Percentiles rank a stretch among this genome's conserved stretches.
phyloP scores from a whole-genome alignment of 2,797 vertebrate species.

The Muraenolepis orangiensis region DNA sequence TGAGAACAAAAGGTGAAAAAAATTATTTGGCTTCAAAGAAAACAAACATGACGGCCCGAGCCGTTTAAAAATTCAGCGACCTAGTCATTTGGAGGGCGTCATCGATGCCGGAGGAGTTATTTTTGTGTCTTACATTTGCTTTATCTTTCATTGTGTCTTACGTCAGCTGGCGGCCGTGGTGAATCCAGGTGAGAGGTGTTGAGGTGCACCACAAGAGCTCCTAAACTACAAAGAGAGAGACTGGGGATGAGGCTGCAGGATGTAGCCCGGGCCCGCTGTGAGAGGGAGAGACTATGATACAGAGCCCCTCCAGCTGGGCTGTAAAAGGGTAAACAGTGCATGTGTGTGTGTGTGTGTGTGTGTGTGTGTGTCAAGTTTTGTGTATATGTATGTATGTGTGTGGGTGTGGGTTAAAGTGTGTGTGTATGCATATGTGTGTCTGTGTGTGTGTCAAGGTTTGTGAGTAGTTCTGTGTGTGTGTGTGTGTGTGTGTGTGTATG shows the following conservation, averaged over 20 bases:
- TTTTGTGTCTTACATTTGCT: not conserved
- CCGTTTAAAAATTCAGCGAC: too few relatives aligned
- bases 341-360: not conserved
- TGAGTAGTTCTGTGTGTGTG: not conserved
- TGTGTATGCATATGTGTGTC: too few relatives aligned
- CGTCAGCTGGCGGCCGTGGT: constrained; percentile 25
- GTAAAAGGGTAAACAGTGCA: not conserved
- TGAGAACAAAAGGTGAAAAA: too few relatives aligned
- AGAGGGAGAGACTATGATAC: constrained; percentile 17
- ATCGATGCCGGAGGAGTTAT: too few relatives aligned
- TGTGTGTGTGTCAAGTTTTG: constrained; percentile 1
- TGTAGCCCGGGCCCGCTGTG: constrained; percentile 35
- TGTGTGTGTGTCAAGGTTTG: not conserved
- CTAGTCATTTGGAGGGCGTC: too few relatives aligned
- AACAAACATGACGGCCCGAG: too few relatives aligned
- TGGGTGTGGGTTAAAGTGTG: too few relatives aligned
- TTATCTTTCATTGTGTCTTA: constrained; percentile 45
- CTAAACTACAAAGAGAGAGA: constrained; percentile 32
- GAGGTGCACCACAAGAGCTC: constrained; percentile 23
- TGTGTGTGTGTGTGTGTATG: not conserved
- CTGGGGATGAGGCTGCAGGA: constrained; percentile 18
- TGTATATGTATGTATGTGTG: not conserved
- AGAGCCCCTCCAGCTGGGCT: not conserved
- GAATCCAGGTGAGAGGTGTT: not conserved
- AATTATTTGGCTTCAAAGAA: too few relatives aligned